phyloP scores from a whole-genome alignment of 2,888 invertebrate genomes.

The Acanthoscelides obtectus region DNA sequence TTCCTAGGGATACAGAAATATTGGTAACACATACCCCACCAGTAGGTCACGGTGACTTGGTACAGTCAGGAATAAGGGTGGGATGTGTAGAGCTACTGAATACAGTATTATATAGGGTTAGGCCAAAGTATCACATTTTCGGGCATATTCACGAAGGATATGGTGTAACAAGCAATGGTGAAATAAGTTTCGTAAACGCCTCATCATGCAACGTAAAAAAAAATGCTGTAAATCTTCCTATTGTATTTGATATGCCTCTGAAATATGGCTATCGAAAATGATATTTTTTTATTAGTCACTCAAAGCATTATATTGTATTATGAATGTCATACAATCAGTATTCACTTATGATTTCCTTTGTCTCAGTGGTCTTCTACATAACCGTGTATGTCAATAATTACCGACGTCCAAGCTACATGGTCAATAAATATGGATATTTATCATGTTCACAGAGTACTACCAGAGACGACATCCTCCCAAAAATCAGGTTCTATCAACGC shows the following conservation, averaged over 20 bases:
- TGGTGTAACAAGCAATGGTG: conserved; percentile 76
- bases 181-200: conserved; percentile 76
- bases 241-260: conserved; percentile 71
- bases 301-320: too few species aligned
- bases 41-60: conserved; percentile 67
- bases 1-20: conserved; percentile 71
- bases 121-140: conserved; percentile 80
- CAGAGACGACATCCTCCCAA: too few species aligned
- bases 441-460: too few species aligned
- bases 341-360: too few species aligned
- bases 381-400: too few species aligned
- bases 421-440: too few species aligned
- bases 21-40: conserved; percentile 81
- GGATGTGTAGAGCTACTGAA: conserved; percentile 78
- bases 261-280: conserved; percentile 41
- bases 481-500: too few species aligned
- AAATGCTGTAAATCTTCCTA: conserved; percentile 68
- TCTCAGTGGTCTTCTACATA: too few species aligned
- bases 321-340: too few species aligned
- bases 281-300: too few species aligned
- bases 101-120: conserved; percentile 70
- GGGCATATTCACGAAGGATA: conserved; percentile 86
- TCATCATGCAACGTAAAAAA: conserved; percentile 79
- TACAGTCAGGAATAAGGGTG: conserved; percentile 66
- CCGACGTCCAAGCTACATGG: too few species aligned